phyloP scores from a whole-genome alignment of 2,797 vertebrate species.

The Brachyalestes nurse region DNA sequence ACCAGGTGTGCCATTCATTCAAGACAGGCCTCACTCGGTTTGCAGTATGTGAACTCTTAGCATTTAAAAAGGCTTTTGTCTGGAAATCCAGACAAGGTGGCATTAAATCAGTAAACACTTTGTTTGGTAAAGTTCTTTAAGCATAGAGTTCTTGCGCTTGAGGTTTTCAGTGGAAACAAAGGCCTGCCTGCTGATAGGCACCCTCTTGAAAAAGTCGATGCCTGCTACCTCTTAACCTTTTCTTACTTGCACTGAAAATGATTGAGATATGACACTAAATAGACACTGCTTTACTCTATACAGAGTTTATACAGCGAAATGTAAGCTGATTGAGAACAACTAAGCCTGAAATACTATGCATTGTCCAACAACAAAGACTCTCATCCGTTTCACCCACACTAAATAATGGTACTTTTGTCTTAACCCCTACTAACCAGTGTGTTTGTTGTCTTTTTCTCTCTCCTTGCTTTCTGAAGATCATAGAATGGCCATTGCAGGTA shows the following conservation, averaged over 20 bases:
- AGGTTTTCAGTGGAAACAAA: slow-evolving; percentile 12
- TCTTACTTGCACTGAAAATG: not conserved
- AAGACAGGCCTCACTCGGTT: slow-evolving; percentile 24
- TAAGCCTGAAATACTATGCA: too few relatives aligned
- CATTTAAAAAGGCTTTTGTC: slow-evolving; percentile 46
- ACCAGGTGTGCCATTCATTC: slow-evolving; percentile 45
- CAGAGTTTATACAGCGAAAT: too few relatives aligned
- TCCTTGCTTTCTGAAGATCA: slow-evolving; percentile 75
- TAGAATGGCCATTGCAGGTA: slow-evolving; percentile 81
- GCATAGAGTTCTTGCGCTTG: not conserved
- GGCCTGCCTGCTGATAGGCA: slow-evolving; percentile 7
- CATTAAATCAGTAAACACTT: slow-evolving; percentile 10
- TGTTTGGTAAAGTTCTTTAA: slow-evolving; percentile 9
- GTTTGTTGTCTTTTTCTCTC: slow-evolving; percentile 40
- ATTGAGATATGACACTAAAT: not conserved
- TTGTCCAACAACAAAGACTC: not conserved
- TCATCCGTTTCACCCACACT: slow-evolving; percentile 14
- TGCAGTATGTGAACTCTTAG: slow-evolving; percentile 16
- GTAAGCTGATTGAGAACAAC: too few relatives aligned
- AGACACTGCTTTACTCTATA: too few relatives aligned
- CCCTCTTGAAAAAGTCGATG: not conserved
- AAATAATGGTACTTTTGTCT: slow-evolving; percentile 19
- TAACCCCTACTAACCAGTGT: slow-evolving; percentile 48
- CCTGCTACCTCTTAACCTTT: slow-evolving; percentile 15
- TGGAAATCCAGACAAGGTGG: slow-evolving; percentile 11